phyloP scores from a whole-genome alignment of 2,797 vertebrate species.

The Coendou prehensilis region DNA sequence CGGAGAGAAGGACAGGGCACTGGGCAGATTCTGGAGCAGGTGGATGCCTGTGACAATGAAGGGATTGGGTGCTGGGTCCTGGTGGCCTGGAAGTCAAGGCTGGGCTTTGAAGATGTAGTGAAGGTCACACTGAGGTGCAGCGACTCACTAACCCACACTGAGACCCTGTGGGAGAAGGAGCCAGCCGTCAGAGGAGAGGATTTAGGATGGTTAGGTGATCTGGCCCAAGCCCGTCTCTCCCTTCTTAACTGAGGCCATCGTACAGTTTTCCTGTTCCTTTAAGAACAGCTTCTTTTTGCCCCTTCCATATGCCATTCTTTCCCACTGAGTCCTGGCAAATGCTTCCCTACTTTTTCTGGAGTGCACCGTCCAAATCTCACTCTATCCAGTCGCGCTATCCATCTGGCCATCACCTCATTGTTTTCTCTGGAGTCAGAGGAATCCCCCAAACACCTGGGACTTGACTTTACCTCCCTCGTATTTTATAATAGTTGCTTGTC shows the following conservation, averaged over 20 bases:
- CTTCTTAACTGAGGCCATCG: not conserved
- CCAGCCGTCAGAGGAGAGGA: not conserved
- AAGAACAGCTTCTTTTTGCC: not conserved
- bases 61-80: fast-evolving
- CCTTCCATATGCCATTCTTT: not conserved
- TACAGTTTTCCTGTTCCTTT: not conserved
- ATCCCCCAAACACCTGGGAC: not conserved
- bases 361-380: not conserved
- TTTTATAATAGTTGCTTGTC: not conserved
- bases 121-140: not conserved
- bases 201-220: not conserved
- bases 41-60: not conserved
- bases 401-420: too few species aligned
- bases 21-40: not conserved
- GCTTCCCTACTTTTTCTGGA: not conserved
- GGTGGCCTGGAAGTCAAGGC: not conserved
- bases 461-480: not conserved
- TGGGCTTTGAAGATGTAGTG: not conserved
- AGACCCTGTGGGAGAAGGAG: not conserved
- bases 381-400: not conserved
- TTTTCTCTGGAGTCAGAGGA: not conserved
- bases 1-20: not conserved
- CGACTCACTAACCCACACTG: too few species aligned
- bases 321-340: not conserved
- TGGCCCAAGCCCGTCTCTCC: not conserved